phyloP scores from a whole-genome alignment of 1,140 invertebrate species.

The Pristionchus pacificus region DNA sequence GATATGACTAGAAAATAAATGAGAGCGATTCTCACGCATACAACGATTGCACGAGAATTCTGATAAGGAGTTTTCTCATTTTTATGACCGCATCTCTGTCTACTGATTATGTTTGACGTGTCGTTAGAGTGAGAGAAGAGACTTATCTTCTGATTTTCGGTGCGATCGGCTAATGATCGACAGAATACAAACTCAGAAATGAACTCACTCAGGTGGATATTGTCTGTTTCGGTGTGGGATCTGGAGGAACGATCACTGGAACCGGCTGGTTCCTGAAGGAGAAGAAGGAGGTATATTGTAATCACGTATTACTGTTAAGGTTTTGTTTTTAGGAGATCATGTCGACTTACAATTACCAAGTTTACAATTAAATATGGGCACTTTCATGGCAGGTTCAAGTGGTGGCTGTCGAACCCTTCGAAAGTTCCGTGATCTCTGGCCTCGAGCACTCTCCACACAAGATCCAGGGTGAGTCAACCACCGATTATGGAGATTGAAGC shows the following conservation, averaged over 20 bases:
- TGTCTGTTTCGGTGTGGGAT: constrained; percentile 31
- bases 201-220: constrained; percentile 33
- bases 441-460: constrained; percentile 20
- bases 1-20: too few species aligned
- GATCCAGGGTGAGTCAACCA: constrained; percentile 31
- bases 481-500: neutral
- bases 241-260: constrained; percentile 36
- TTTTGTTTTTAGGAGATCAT: neutral
- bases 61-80: too few species aligned
- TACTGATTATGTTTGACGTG: too few species aligned
- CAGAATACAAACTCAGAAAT: too few species aligned
- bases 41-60: too few species aligned
- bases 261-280: constrained; percentile 34
- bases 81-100: too few species aligned
- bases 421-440: constrained; percentile 32
- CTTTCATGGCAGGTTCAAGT: constrained; percentile 9
- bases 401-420: constrained; percentile 28
- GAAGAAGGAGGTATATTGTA: constrained; percentile 28
- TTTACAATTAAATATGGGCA: neutral
- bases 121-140: too few species aligned
- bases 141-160: too few species aligned
- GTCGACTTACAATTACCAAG: too few species aligned
- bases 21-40: too few species aligned
- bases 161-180: too few species aligned
- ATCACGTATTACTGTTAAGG: neutral